Base-by-base conservation (phyloP, 2,797 vertebrate genomes). In the Bradypus variegatus region DNA sequence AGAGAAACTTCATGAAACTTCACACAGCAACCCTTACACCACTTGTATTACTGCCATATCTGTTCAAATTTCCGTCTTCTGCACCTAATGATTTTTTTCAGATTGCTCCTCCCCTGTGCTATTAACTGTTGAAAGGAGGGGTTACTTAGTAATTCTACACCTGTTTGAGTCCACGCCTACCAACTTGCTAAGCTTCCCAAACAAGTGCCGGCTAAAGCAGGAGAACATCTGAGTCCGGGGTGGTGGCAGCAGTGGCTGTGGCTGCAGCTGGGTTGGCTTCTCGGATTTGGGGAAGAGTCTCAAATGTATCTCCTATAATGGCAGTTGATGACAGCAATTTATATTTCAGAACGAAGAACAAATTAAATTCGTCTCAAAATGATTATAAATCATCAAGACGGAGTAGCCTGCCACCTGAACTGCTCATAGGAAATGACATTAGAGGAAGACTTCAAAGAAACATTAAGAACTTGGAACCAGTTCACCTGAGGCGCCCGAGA, bases 61-160 rank as follows among this genome's bases (percentile, higher is more conserved):
- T 92, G 91, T 53, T 95, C 76, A 76, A 82, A 94, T 91, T 93
- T 93, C 58, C 38, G 91, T 90, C 93, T 86, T 89, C 93, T 77
- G 78, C 10, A 65, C 90, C 0, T 6, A 94, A 90, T 93, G 88
- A 89, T 95, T 97, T 96, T 85, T 41, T 93, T n/a, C n/a, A 3
- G 25, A 85, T 91, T 94, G 95, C 94, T 96, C 96, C 96, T 97
- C 94, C 95, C 58, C 91, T 41, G 50, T 19, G 88, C 95, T 91
- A 73, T 94, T 94, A 95, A 73, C 96, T 96, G 96, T 88, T 97
- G 97, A 96, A 96, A 97, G 98, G 98, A 98, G 98, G 98, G 96
- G 97, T 97, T 25, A 84, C 95, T 97, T 95, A 95, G 98, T 98
- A 98, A 99, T 97, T 96, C 97, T 98, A 99, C 98, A 98, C 98